A percentile compares a stretch with the other conserved stretches of the same genome.
Conservation (phyloP, 1,140 invertebrate species). For the Brachionus sp. region DNA sequence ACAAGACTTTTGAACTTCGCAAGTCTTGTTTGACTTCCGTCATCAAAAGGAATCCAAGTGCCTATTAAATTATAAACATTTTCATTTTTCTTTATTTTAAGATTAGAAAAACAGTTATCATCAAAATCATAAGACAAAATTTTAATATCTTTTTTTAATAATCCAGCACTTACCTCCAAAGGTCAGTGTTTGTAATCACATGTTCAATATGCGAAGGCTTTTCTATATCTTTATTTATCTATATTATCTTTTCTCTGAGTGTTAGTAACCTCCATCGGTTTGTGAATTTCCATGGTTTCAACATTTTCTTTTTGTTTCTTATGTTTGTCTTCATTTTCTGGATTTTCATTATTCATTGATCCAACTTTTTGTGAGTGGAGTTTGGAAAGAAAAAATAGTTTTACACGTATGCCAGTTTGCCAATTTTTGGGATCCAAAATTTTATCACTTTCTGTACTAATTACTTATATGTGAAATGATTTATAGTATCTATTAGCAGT, state of each 20-base stretch:
- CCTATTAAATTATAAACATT: neutral
- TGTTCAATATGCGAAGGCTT: neutral
- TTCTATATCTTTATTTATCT: neutral
- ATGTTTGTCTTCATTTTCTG: too few species aligned
- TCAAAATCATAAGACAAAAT: too few species aligned
- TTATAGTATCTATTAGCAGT: neutral
- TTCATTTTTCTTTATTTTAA: too few species aligned
- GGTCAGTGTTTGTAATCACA: neutral
- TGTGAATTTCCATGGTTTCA: too few species aligned
- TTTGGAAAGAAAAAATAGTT: neutral
- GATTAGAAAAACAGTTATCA: too few species aligned
- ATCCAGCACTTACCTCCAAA: too few species aligned
- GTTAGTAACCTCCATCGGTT: neutral
- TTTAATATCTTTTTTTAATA: too few species aligned
- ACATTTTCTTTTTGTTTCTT: neutral
- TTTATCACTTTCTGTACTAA: neutral
- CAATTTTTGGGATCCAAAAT: neutral
- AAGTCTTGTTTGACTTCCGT: neutral
- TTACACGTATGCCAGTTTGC: neutral
- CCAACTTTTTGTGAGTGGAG: neutral
- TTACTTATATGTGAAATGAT: neutral
- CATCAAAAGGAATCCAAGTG: too few species aligned
- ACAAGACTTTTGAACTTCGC: too few species aligned
- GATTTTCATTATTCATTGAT: too few species aligned
- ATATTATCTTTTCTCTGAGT: neutral